These are phyloP conservation scores for Argyresthia goedartella DNA, from an alignment of 2,888 invertebrate species.

Conservation along the genomic window DNA sequence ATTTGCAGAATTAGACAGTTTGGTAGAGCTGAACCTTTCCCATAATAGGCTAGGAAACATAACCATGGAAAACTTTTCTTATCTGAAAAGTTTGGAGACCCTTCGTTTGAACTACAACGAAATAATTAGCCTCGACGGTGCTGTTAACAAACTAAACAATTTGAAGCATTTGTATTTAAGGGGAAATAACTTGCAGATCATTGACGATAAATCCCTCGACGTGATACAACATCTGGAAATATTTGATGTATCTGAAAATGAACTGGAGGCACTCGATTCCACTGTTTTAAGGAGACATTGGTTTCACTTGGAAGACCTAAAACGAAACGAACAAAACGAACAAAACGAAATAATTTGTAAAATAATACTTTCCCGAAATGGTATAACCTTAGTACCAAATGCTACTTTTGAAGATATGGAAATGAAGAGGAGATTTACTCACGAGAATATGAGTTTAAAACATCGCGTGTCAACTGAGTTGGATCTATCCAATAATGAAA, in stretches of 20 bases:
- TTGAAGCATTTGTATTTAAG: constrained; percentile 44
- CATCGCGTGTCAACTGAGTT: constrained; percentile 26
- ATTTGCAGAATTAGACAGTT: constrained; percentile 33
- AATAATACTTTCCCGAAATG: constrained; percentile 45
- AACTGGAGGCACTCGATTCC: constrained; percentile 34
- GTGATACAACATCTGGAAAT: constrained; percentile 49
- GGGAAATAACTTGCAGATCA: constrained; percentile 38
- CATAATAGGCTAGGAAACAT: constrained; percentile 38
- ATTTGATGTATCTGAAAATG: constrained; percentile 48
- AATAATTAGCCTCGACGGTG: constrained; percentile 49
- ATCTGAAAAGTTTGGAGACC: constrained; percentile 35
- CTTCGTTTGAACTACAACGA: constrained; percentile 41
- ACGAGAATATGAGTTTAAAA: constrained; percentile 8
- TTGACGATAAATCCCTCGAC: constrained; percentile 39
- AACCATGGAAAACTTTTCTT: constrained; percentile 39
- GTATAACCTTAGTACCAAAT: constrained; percentile 35
- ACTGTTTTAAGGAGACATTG: constrained; percentile 45
- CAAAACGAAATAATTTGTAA: constrained; percentile 28
- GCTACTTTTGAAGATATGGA: constrained; percentile 26
- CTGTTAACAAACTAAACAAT: constrained; percentile 38
- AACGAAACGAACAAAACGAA: constrained; percentile 9
- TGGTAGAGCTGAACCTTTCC: constrained; percentile 45
- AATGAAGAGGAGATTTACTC: constrained; percentile 17
- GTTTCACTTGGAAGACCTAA: constrained; percentile 32
- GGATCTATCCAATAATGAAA: constrained; percentile 46